phyloP scores from a whole-genome alignment of 2,888 invertebrate genomes.

The Ophioninae sp. region DNA sequence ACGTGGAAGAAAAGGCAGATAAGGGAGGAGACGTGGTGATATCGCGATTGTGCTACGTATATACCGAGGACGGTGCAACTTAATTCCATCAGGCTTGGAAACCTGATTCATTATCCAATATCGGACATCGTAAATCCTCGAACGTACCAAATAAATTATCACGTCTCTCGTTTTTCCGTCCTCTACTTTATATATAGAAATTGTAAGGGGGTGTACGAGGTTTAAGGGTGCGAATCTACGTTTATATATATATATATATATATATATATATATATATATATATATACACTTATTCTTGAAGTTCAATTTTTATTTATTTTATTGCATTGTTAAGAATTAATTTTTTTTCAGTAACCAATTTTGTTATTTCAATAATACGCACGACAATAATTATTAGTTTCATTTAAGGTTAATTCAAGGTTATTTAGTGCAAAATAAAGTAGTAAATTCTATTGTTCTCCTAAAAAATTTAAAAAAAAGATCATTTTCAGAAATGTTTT shows the following conservation, averaged over 20 bases:
- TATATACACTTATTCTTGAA: no score
- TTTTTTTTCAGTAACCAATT: no score
- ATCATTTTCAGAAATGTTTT: no score
- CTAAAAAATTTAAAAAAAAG: no score
- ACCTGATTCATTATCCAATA: conserved; percentile 81
- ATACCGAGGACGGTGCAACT: conserved; percentile 63
- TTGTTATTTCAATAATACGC: no score
- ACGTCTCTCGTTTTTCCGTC: conserved; percentile 45
- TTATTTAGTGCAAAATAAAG: no score
- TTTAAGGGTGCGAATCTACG: background rate
- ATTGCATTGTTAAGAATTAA: no score
- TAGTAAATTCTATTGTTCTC: no score
- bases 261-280: no score
- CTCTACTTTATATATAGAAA: conserved; percentile 31
- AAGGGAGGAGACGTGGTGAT: conserved; percentile 36
- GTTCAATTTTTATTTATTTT: no score
- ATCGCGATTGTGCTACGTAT: conserved; percentile 20
- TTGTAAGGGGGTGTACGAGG: background rate
- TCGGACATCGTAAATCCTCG: conserved; percentile 77
- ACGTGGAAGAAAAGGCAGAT: conserved; percentile 28
- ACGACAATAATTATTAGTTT: no score
- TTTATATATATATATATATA: background rate
- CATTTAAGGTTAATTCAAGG: no score
- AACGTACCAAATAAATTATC: conserved; percentile 77
- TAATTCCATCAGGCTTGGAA: conserved; percentile 78